Base-by-base conservation (phyloP, 2,113 vertebrate genomes). In the Poeciliopsis turrubarensis region DNA sequence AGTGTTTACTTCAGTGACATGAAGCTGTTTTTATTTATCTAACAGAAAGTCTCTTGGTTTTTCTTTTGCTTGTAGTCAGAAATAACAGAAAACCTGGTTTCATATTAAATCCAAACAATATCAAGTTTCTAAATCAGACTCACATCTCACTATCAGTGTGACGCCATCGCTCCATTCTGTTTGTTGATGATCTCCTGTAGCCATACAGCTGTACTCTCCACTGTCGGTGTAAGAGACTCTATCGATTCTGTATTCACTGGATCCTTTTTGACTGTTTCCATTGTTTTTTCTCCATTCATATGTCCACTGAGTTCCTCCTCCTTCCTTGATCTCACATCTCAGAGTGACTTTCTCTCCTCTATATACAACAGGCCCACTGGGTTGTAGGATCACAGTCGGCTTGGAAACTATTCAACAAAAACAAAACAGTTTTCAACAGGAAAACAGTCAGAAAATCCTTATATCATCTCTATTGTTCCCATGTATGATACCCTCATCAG, bases 381-480 rank as follows among this genome's bases (percentile, higher is more conserved):
- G 51, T 25, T 54, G 22, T 22, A 1, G 19, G 7, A 6, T 25
- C 6, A 25, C 47, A 54, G 6, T 54, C 5, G 19, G 19, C 22
- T 22, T 54, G 1, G 5, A 14, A 54, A 54, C 47, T 54, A 22
- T 54, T 54, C 6, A 51, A 51, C 47, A 51, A 13, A 39, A 39
- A 39, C 37, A 10, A 13, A 13, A 39, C 12, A 39, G 2, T 39
- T 39, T 39, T 12, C 37, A 39, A 3, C 12, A 3, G 1, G 3
- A 3, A 39, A 13, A 39, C 12, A 9, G 37, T 13, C 10, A 39
- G 2, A 39, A 7, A n/a, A n/a, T n/a, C n/a, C n/a, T n/a, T n/a
- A 32, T 32, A 32, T 32, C 1, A 0, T 32, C 8, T 32, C 1
- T 8, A 0, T 1, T 32, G 32, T 32, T 32, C 7, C 7, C 1